Percentiles rank a stretch among this genome's conserved stretches.
Conservation (phyloP, 2,113 vertebrate species). For the Ploceus nigricollis region DNA sequence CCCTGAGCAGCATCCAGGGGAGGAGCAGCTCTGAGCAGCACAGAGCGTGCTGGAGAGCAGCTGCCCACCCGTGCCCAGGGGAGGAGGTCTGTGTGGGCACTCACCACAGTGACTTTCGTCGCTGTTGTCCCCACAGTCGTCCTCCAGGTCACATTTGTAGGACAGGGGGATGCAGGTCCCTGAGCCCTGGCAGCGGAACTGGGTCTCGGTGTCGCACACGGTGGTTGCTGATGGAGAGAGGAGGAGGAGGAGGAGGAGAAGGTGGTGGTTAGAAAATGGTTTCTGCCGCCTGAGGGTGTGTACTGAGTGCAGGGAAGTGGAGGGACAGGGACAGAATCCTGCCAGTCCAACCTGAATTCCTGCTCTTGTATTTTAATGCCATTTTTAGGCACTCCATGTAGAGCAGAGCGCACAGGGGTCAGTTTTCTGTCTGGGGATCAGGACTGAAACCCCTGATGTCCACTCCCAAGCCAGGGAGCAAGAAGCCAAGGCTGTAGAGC, state of each 20-base stretch:
- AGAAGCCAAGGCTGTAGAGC: neutral
- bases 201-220: conserved; percentile 83
- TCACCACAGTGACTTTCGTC: conserved; percentile 93
- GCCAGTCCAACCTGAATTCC: neutral
- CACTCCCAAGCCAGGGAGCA: neutral
- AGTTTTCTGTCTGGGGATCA: neutral
- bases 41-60: neutral
- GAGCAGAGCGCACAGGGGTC: neutral
- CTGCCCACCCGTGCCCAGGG: neutral
- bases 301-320: neutral
- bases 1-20: neutral
- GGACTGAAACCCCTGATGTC: neutral
- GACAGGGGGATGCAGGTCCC: conserved; percentile 93
- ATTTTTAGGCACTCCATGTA: fast-evolving
- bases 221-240: conserved; percentile 80
- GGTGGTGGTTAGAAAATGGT: neutral
- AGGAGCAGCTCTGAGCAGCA: neutral
- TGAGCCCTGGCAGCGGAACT: conserved; percentile 90
- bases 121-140: conserved; percentile 96
- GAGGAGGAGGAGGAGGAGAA: neutral
- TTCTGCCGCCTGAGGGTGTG: neutral
- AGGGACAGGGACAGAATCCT: neutral
- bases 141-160: conserved; percentile 97
- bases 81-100: neutral
- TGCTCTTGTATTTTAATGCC: neutral